Conservation (phyloP, 2,797 vertebrate species). For the Chanos chanos region DNA sequence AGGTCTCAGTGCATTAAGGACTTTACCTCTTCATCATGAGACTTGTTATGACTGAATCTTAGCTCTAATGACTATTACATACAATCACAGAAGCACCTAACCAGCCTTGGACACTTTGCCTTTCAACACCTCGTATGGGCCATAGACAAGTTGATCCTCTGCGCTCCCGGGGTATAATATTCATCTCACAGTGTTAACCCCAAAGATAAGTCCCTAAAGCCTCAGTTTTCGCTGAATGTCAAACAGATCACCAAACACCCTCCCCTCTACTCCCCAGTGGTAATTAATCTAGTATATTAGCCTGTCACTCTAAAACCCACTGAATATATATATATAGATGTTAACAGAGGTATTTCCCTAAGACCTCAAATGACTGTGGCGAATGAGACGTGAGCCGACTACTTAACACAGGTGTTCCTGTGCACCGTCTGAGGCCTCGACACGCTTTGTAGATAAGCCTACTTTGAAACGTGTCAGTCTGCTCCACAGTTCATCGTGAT, state of each 20-base stretch:
- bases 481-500: too few relatives aligned
- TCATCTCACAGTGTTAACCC: neutral
- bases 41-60: slow-evolving; percentile 41
- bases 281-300: slow-evolving; percentile 30
- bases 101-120: neutral
- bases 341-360: too few relatives aligned
- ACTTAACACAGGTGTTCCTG: too few relatives aligned
- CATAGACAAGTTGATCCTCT: neutral
- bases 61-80: slow-evolving; percentile 43
- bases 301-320: slow-evolving; percentile 28
- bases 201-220: slow-evolving; percentile 1
- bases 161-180: neutral
- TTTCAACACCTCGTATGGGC: slow-evolving; percentile 23
- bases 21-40: neutral
- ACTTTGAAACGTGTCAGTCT: too few relatives aligned
- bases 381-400: too few relatives aligned
- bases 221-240: slow-evolving; percentile 2
- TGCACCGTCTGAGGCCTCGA: too few relatives aligned
- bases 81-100: slow-evolving; percentile 40
- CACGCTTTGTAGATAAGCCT: too few relatives aligned
- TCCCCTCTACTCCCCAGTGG: slow-evolving; percentile 8
- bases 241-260: slow-evolving; percentile 22
- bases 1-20: neutral
- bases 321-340: too few relatives aligned
- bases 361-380: too few relatives aligned